Conservation (phyloP, 1,140 invertebrate species). For the Drepana arcuata region DNA sequence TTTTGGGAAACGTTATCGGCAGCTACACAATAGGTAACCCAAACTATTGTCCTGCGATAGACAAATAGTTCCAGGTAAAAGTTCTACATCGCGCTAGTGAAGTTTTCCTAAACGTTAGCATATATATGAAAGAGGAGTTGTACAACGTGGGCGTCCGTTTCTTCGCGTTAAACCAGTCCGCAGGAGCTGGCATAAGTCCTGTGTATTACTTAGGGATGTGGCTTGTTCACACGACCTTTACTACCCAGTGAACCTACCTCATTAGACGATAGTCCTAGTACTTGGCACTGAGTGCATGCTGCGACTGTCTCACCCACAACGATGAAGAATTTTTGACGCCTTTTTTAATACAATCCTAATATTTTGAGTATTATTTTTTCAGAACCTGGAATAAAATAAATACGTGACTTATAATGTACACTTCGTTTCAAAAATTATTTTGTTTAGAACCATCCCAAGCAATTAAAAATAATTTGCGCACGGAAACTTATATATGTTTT, state of each 20-base stretch:
- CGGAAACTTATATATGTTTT: no score
- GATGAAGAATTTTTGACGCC: conserved; percentile 51
- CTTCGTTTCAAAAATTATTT: no score
- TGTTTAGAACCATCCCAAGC: no score
- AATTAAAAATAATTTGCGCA: no score
- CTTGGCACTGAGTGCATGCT: conserved; percentile 54
- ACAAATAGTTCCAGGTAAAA: conserved; percentile 47
- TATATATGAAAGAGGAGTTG: conserved; percentile 20
- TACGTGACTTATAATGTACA: no score
- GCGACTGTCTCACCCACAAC: conserved; percentile 31
- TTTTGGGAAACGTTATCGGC: no score
- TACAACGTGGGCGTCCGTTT: conserved; percentile 36
- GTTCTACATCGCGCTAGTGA: conserved; percentile 36
- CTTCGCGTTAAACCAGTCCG: conserved; percentile 49
- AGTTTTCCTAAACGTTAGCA: conserved; percentile 23
- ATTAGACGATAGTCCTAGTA: conserved; percentile 28
- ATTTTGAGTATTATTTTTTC: no score
- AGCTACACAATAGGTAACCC: conserved; percentile 19
- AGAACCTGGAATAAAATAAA: no score
- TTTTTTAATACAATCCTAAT: no score
- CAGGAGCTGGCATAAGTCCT: conserved; percentile 39
- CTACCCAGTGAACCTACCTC: conserved; percentile 45
- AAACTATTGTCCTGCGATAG: conserved; percentile 20
- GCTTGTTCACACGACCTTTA: conserved; percentile 10
- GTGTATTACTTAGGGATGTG: no score